Evolutionary conservation across 2,113 vertebrate genomes (phyloP).

Genomic region (Puma concolor): DNA sequence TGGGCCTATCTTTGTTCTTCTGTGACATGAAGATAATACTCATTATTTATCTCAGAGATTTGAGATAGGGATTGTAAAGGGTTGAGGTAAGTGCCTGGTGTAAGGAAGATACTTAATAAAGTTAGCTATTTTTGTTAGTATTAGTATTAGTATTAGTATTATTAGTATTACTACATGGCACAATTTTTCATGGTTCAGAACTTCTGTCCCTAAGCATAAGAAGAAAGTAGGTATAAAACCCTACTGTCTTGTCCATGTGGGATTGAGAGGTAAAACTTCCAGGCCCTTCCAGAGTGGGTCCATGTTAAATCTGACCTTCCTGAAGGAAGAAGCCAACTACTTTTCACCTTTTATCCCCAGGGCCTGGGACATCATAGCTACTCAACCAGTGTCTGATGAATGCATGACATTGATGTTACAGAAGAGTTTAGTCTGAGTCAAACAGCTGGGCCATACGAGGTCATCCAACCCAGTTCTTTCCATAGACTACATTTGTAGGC

Average conservation of each 20-base stretch:
- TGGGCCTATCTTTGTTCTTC: background rate
- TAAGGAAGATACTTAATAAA: background rate
- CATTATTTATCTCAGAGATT: conserved; percentile 13
- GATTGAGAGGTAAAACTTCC: background rate
- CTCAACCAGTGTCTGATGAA: background rate
- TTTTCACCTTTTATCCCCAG: conserved; percentile 24
- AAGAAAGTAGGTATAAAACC: conserved; percentile 19
- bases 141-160: background rate
- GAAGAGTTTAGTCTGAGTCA: conserved; percentile 42
- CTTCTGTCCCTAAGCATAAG: background rate
- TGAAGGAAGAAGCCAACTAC: background rate
- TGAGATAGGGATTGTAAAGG: background rate
- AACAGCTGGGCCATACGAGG: background rate
- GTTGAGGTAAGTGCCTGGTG: background rate
- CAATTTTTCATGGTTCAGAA: conserved; percentile 32
- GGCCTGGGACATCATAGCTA: background rate
- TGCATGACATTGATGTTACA: background rate
- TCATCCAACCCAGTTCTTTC: background rate
- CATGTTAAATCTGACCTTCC: conserved; percentile 22
- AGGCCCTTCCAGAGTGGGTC: background rate
- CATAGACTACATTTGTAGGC: background rate
- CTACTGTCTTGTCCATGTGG: background rate
- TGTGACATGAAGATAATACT: conserved; percentile 29
- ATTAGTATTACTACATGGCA: background rate
- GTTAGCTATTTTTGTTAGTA: conserved; percentile 10